A percentile compares a stretch with the other conserved stretches of the same genome.
phyloP scores from a whole-genome alignment of 2,113 vertebrate genomes.

The Hoplias malabaricus region DNA sequence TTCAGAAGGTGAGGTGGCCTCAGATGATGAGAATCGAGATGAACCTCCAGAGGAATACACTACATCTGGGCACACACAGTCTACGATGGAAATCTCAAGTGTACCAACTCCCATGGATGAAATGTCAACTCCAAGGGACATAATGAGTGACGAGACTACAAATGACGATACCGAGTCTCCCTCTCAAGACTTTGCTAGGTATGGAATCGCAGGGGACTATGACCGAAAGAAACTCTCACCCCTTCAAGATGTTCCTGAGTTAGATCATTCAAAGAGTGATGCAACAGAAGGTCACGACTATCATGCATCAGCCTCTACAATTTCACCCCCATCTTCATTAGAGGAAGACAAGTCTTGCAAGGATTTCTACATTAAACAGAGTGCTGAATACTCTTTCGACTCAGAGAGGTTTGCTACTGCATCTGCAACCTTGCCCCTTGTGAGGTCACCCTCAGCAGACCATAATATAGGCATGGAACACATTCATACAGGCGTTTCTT shows the following conservation, averaged over 20 bases:
- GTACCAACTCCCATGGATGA: conserved; percentile 93
- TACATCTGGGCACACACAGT: conserved; percentile 87
- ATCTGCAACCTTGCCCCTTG: conserved; percentile 75
- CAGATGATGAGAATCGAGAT: conserved; percentile 89
- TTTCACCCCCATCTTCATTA: conserved; percentile 88
- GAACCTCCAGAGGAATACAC: conserved; percentile 87
- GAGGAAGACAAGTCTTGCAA: conserved; percentile 87
- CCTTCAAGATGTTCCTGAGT: conserved; percentile 69
- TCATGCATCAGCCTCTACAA: conserved; percentile 85
- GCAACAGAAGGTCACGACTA: conserved; percentile 90
- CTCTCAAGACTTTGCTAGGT: conserved; percentile 81
- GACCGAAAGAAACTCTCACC: conserved; percentile 73
- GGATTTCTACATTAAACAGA: conserved; percentile 56
- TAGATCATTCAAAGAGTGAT: conserved; percentile 84
- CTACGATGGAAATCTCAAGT: conserved; percentile 92
- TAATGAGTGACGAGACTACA: conserved; percentile 88
- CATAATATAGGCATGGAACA: conserved; percentile 83
- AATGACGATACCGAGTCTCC: conserved; percentile 89
- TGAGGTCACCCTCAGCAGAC: conserved; percentile 87
- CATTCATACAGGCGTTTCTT: conserved; percentile 78
- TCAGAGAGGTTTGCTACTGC: conserved; percentile 66
- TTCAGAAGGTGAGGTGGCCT: conserved; percentile 84
- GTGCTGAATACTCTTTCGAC: conserved; percentile 59
- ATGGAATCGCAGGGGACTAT: conserved; percentile 77
- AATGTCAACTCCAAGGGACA: conserved; percentile 89